Conservation (phyloP, 1,140 invertebrate species). For the Pygmarrhopalites habei region DNA sequence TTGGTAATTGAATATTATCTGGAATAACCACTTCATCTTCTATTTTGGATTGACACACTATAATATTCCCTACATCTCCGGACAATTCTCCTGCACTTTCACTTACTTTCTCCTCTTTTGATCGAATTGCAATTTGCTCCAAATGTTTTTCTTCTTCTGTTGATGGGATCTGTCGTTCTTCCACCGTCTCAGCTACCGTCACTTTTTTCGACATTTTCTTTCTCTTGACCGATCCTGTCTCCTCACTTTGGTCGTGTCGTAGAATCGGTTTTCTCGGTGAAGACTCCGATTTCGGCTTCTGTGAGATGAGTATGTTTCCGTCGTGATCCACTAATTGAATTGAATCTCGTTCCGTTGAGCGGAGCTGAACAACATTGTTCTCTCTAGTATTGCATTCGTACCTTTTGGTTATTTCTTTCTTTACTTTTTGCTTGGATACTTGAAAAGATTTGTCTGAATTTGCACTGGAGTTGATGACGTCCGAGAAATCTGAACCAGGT, state of each 20-base stretch:
- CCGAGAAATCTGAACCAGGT: too few relatives aligned
- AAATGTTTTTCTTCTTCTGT: slow-evolving; percentile 4
- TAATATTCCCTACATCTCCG: background rate
- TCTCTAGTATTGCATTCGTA: too few relatives aligned
- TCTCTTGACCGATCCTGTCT: background rate
- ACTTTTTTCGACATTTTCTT: slow-evolving; percentile 3
- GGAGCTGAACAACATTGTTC: too few relatives aligned
- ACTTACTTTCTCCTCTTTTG: background rate
- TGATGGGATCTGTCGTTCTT: slow-evolving; percentile 5
- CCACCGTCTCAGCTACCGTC: slow-evolving; percentile 1
- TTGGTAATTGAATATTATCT: too few relatives aligned
- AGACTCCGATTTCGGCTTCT: background rate
- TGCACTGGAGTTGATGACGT: too few relatives aligned
- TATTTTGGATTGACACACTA: background rate
- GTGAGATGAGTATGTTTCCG: too few relatives aligned
- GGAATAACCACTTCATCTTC: background rate
- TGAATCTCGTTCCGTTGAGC: too few relatives aligned
- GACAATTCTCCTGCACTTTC: background rate
- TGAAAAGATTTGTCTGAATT: too few relatives aligned
- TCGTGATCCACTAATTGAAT: too few relatives aligned
- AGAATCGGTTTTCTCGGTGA: slow-evolving; percentile 10
- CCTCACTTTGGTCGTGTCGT: background rate
- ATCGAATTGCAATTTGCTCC: background rate
- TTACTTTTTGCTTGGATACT: too few relatives aligned
- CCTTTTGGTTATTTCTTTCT: too few relatives aligned